phyloP scores from a whole-genome alignment of 2,888 invertebrate species.

The Clitarchus hookeri region DNA sequence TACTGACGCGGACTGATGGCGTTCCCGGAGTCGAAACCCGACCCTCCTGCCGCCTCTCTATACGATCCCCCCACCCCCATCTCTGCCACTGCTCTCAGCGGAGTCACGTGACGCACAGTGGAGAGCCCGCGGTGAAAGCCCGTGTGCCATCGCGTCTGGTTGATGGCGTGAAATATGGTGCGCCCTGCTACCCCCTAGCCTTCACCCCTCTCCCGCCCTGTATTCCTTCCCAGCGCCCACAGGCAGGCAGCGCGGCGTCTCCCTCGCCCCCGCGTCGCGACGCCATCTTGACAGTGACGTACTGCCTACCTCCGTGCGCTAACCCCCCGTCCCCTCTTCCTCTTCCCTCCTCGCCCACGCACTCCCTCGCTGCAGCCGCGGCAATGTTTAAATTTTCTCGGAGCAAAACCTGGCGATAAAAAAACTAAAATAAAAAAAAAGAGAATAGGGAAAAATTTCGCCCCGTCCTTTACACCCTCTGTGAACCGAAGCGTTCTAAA shows the following conservation, averaged over 20 bases:
- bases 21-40: not conserved
- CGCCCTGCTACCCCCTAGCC: not conserved
- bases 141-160: conserved; percentile 10
- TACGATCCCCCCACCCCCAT: conserved; percentile 24
- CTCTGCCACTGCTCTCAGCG: not conserved
- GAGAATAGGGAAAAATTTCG: not conserved
- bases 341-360: not conserved
- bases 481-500: conserved; percentile 7
- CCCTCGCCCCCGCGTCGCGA: conserved; percentile 21
- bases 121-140: not conserved
- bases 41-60: not conserved
- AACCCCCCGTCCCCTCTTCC: not conserved
- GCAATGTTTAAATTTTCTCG: conserved; percentile 25
- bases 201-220: too few relatives aligned
- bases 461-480: not conserved
- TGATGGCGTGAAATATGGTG: conserved; percentile 14
- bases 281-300: conserved; percentile 38
- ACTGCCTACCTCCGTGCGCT: conserved; percentile 25
- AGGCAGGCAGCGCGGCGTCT: conserved; percentile 4
- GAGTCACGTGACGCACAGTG: not conserved
- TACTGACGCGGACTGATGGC: not conserved
- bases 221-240: not conserved
- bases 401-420: not conserved
- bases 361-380: not conserved
- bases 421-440: conserved; percentile 8